Base-by-base conservation (phyloP, 2,888 invertebrate species). In the Mesorhabditis sp. region DNA sequence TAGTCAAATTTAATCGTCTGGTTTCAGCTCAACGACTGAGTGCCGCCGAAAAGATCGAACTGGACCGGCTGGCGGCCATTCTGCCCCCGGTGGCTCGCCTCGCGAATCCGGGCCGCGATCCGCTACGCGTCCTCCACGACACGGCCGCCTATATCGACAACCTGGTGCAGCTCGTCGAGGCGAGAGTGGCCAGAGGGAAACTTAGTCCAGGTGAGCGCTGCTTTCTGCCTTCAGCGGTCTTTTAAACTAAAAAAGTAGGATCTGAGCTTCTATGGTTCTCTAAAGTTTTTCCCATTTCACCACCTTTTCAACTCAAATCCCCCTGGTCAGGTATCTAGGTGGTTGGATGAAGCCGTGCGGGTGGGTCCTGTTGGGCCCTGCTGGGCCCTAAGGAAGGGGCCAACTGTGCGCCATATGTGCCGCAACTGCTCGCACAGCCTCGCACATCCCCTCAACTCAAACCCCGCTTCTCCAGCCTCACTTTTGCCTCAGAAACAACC, bases 351-450 rank as follows among this genome's bases (percentile, higher is more conserved):
- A 50, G 58, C 58, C 58, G 1, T 28, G 28, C 28, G 28, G 28
- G 28, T 28, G 28, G 28, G 28, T 28, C 28, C 28, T 28, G 28
- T 28, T 28, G 28, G 28, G 28, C 58, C 58, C 58, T 50, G 10
- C 7, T 13, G n/a, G n/a, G n/a, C n/a, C 58, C 58, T n/a, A 50
- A 50, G 10, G 10, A 50, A 1, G 58, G n/a, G 58, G 58, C 10
- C 58, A 50, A 50, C 58, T 50, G 58, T 50, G 58, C 58, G 58
- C 58, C 58, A 50, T 50, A 50, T 50, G 58, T 50, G 58, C 58
- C n/a, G 58, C 58, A 28, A 28, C 28, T 28, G 28, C 28, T 28
- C 28, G 28, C 28, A 28, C 28, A 28, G 28, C 28, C 28, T 28
- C 28, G 28, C 28, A 28, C 28, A 28, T 28, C 28, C 28, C 28